Conservation (phyloP, 2,797 vertebrate species). For the Neostethus bicornis region DNA sequence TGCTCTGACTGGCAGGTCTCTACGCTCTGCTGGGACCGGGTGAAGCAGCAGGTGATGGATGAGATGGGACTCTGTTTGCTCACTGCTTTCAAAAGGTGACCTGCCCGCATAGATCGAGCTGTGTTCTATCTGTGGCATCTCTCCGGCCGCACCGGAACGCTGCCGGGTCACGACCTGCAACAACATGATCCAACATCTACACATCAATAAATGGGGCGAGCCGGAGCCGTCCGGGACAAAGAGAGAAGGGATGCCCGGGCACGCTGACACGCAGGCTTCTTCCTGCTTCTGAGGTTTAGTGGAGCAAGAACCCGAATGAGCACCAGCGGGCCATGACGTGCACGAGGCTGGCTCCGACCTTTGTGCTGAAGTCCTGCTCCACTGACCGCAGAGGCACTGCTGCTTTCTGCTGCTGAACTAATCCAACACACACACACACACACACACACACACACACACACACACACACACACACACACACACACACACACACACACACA, state of each 20-base stretch:
- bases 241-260: constrained; percentile 6
- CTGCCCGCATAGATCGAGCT: constrained; percentile 80
- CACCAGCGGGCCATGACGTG: constrained; percentile 84
- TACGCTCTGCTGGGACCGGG: constrained; percentile 76
- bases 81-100: constrained; percentile 83
- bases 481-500: no score
- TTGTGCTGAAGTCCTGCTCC: constrained; percentile 76
- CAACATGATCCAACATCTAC: constrained; percentile 73
- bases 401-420: no score
- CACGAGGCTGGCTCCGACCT: no score
- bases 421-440: no score
- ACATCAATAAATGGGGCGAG: constrained; percentile 80
- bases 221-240: constrained; percentile 52
- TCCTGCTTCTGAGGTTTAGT: constrained; percentile 66
- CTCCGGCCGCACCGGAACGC: constrained; percentile 76
- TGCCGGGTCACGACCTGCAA: constrained; percentile 80
- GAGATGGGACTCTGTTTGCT: constrained; percentile 82
- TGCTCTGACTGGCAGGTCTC: constrained; percentile 63
- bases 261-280: constrained; percentile 82
- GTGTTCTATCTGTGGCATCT: constrained; percentile 76
- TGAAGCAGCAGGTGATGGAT: constrained; percentile 78
- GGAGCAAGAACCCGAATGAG: constrained; percentile 62
- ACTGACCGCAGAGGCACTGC: no score
- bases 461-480: no score
- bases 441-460: no score